Evolutionary conservation across 2,797 vertebrate genomes (phyloP).

Genomic region (Tarsius wallacei): DNA sequence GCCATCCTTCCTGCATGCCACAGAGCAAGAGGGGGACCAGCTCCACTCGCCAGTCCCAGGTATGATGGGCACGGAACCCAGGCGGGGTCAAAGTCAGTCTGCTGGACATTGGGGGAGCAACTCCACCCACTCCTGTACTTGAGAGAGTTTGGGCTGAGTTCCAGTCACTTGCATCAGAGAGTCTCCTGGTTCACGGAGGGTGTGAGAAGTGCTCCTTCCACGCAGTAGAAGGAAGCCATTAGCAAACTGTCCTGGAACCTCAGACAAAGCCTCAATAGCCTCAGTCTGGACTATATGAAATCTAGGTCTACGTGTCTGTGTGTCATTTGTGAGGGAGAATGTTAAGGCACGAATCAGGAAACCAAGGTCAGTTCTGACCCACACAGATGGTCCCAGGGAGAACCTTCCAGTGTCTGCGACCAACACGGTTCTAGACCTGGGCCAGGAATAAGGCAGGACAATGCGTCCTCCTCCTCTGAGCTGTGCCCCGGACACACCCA

Average conservation of each 20-base stretch:
- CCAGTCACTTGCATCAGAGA: background rate
- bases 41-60: background rate
- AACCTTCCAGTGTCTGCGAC: accelerated
- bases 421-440: background rate
- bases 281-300: background rate
- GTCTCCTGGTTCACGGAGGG: accelerated
- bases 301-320: accelerated
- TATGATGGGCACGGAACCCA: accelerated
- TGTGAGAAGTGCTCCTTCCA: accelerated
- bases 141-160: too few species aligned
- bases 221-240: accelerated
- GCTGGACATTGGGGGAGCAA: background rate
- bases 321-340: accelerated
- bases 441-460: accelerated
- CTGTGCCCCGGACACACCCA: background rate
- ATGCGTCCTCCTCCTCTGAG: background rate
- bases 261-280: background rate
- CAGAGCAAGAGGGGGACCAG: accelerated
- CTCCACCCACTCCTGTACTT: accelerated
- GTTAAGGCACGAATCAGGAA: accelerated
- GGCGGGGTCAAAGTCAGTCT: background rate
- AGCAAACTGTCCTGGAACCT: accelerated
- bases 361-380: background rate
- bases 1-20: accelerated
- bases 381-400: background rate